Conservation (phyloP, 1,140 invertebrate species). For the Zaprionus gabonicus region DNA sequence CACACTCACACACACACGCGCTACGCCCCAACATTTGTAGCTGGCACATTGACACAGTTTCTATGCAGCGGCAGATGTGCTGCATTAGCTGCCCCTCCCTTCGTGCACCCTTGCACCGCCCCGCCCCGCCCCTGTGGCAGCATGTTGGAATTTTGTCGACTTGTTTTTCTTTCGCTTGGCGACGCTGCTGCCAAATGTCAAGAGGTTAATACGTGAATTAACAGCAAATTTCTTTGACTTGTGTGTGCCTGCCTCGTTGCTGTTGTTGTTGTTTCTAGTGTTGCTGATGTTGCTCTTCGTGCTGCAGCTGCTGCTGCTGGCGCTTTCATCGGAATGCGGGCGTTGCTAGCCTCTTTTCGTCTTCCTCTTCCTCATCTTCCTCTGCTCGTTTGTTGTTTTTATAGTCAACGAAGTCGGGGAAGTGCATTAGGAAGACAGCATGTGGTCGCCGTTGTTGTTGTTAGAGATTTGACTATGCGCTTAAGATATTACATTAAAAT, state of each 20-base stretch:
- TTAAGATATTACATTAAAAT: slow-evolving; percentile 77
- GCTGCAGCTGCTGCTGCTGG: slow-evolving; percentile 77
- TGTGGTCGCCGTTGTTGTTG: slow-evolving; percentile 49
- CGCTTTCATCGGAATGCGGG: slow-evolving; percentile 80
- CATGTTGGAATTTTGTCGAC: slow-evolving; percentile 78
- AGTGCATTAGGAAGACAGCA: slow-evolving; percentile 69
- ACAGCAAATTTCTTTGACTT: slow-evolving; percentile 83
- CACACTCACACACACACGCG: slow-evolving; percentile 35
- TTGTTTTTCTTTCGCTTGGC: slow-evolving; percentile 67
- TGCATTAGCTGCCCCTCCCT: slow-evolving; percentile 27
- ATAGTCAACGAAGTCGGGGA: slow-evolving; percentile 24
- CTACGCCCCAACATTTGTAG: slow-evolving; percentile 62
- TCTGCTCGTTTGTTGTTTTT: slow-evolving; percentile 46
- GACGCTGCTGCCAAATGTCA: slow-evolving; percentile 80
- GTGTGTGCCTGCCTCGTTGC: slow-evolving; percentile 53
- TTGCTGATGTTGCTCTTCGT: slow-evolving; percentile 49
- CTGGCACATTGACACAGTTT: slow-evolving; percentile 80
- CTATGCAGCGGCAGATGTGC: slow-evolving; percentile 73
- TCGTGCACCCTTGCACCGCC: slow-evolving; percentile 6
- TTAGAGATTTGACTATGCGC: slow-evolving; percentile 46
- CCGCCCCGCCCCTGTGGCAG: slow-evolving; percentile 10
- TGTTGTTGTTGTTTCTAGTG: slow-evolving; percentile 25
- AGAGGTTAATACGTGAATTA: slow-evolving; percentile 84
- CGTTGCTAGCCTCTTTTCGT: slow-evolving; percentile 64
- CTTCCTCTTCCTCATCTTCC: slow-evolving; percentile 28